phyloP scores from a whole-genome alignment of 2,797 vertebrate species.

The Phalanger gymnotis region DNA sequence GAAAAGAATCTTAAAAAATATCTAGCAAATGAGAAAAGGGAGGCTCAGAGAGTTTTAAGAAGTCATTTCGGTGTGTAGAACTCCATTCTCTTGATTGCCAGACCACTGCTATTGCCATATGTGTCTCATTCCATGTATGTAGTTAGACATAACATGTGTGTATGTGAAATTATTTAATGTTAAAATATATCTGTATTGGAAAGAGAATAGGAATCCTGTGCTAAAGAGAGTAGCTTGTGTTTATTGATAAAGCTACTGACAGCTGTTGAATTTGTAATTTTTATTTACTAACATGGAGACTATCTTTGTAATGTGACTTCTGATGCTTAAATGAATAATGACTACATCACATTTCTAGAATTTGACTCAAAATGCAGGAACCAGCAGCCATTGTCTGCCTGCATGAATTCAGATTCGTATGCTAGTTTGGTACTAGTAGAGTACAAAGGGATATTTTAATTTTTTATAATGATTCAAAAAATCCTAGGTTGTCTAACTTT shows the following conservation, averaged over 20 bases:
- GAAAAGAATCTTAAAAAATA: background rate
- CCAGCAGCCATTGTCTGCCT: too few relatives aligned
- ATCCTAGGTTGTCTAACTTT: background rate
- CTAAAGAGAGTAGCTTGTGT: too few relatives aligned
- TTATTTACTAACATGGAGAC: background rate
- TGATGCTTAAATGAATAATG: background rate
- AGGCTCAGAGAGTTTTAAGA: background rate
- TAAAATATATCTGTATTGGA: background rate
- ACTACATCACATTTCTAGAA: background rate
- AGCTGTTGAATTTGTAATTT: background rate
- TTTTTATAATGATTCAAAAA: background rate
- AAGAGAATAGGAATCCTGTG: background rate
- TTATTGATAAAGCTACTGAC: background rate
- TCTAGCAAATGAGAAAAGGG: background rate
- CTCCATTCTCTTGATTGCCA: background rate
- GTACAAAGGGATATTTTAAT: background rate
- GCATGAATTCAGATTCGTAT: background rate
- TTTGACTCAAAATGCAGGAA: background rate
- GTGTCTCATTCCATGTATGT: background rate
- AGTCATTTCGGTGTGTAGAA: background rate
- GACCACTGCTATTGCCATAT: background rate
- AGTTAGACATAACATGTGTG: background rate
- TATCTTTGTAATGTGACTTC: background rate
- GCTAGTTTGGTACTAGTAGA: background rate
- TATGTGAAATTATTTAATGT: background rate